These are phyloP conservation scores for Galago senegalensis DNA, from an alignment of 2,797 vertebrate genomes.

Conservation along the genomic window DNA sequence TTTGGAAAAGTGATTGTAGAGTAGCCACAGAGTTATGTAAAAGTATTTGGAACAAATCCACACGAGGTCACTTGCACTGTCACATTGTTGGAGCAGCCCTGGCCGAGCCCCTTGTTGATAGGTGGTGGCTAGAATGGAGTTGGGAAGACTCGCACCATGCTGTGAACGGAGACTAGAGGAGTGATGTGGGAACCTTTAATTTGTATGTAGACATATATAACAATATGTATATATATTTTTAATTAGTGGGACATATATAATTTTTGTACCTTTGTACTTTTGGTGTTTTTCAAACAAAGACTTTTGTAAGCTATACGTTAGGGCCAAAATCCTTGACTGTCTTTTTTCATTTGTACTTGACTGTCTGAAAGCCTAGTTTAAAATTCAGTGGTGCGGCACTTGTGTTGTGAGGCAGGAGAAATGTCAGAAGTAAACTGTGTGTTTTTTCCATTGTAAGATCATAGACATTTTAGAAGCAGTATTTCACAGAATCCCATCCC, in stretches of 20 bases:
- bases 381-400: background rate
- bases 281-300: conserved; percentile 36
- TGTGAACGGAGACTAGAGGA: background rate
- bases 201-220: background rate
- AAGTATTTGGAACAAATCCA: background rate
- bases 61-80: background rate
- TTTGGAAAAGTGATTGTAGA: background rate
- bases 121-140: background rate
- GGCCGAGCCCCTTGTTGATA: background rate
- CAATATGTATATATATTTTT: background rate
- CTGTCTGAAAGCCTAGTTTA: background rate
- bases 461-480: background rate
- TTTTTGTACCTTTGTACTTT: background rate
- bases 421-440: background rate
- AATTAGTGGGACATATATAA: background rate
- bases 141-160: background rate
- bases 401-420: background rate
- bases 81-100: fast-evolving
- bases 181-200: background rate
- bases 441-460: background rate
- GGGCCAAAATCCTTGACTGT: background rate
- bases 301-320: background rate
- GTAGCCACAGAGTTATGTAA: background rate
- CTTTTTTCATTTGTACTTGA: background rate
- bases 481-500: background rate